phyloP scores from a whole-genome alignment of 2,888 invertebrate species.

The Sphecodes monilicornis region DNA sequence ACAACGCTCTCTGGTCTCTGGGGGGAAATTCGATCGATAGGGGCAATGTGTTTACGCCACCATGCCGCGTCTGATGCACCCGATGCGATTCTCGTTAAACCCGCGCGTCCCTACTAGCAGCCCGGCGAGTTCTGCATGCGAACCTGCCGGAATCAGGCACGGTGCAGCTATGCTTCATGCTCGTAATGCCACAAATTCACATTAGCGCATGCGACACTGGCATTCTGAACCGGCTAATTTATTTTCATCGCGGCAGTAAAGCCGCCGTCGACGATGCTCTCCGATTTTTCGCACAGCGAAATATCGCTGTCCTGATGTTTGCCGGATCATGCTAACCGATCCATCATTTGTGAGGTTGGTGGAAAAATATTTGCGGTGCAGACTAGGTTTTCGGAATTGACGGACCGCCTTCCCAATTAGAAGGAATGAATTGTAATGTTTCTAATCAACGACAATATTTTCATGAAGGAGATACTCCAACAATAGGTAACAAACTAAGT shows the following conservation, averaged over 20 bases:
- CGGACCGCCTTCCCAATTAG: too few relatives aligned
- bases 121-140: conserved; percentile 64
- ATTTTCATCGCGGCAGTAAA: conserved; percentile 51
- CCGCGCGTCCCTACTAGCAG: conserved; percentile 70
- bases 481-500: too few relatives aligned
- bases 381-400: too few relatives aligned
- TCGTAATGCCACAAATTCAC: conserved; percentile 69
- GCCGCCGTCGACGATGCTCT: not conserved
- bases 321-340: not conserved
- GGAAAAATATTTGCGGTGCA: not conserved
- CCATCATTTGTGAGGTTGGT: not conserved
- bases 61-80: conserved; percentile 75
- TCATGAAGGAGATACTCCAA: too few relatives aligned
- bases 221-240: conserved; percentile 62
- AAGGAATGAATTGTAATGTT: too few relatives aligned
- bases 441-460: too few relatives aligned
- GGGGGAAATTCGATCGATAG: conserved; percentile 69
- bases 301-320: not conserved
- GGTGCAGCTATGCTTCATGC: conserved; percentile 68
- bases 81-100: conserved; percentile 79
- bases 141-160: conserved; percentile 71
- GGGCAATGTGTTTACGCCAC: conserved; percentile 75
- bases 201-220: conserved; percentile 66
- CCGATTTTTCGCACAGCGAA: conserved; percentile 19
- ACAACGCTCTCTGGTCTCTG: conserved; percentile 67